Base-by-base conservation (phyloP, 2,888 invertebrate genomes). In the Meiosimyza decipiens region DNA sequence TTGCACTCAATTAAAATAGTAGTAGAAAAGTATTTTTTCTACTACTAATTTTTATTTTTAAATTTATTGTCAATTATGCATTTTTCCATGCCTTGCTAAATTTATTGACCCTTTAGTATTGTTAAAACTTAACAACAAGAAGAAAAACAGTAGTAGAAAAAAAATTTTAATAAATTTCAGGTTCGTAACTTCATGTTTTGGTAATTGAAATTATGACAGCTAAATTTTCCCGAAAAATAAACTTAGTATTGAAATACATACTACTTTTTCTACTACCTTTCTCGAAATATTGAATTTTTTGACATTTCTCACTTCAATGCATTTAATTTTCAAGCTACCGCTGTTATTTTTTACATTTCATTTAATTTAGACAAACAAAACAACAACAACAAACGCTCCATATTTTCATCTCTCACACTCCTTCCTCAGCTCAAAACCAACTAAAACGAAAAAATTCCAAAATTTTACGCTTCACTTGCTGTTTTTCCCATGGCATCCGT, bases 401-500 rank as follows among this genome's bases (percentile, higher is more conserved):
- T 33, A 16, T 52, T n/a, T 9, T 64, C 22, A 13, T 11, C 7
- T 51, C 22, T 22, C 47, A 15, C 15, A n/a, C 33, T 54, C 15
- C 49, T 57, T 28, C 6, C 63, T 63, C 1, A 15, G 18, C 52
- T 71, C 59, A 59, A 47, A 63, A 22, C 54, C 12, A 63, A 50
- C 49, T 28, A 64, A 69, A 69, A 51, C 49, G 9, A 49, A 68
- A 40, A 66, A 65, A 52, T 15, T n/a, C 28, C 15, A 63, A 71
- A 64, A 67, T 68, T 73, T 75, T 69, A 65, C 73, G 63, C 73
- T 69, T 75, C 73, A 71, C 62, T 75, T 75, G 66, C 71, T 73
- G 73, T 73, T 71, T 75, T 73, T 75, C 65, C 75, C 76, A 72
- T 73, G 73, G 73, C 71, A 82, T 68, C 47, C 54, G 66, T 12